Base-by-base conservation (phyloP, 2,113 vertebrate species). In the Oxyura jamaicensis region DNA sequence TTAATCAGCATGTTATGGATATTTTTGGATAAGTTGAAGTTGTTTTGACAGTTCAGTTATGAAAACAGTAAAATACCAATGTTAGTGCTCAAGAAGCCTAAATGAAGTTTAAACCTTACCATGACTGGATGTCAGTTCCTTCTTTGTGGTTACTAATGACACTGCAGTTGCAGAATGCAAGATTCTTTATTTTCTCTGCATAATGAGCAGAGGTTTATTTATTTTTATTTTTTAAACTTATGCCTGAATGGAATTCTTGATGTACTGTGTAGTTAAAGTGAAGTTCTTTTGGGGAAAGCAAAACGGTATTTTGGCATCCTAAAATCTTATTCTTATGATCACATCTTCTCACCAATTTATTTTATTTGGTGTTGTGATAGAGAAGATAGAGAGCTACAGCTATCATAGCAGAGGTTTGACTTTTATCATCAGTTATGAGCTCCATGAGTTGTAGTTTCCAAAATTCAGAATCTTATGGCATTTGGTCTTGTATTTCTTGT, bases 11-110 rank as follows among this genome's bases (percentile, higher is more conserved):
- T 52, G 31, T 77, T 80, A 94, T 65, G 44, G 79, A 17, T 73
- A 17, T 90, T 83, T 91, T 88, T 88, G 63, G 71, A 18, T 81
- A 68, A 74, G 52, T 31, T 90, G 72, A 89, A 67, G 76, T 52
- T 68, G 39, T 86, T 93, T 80, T 95, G 92, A 93, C 63, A 68
- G 58, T 89, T 97, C 46, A 44, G 72, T 74, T 93, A 82, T 36
- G 35, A 88, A 90, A 94, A 84, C 31, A n/a, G 62, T 67, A 78
- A 74, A 94, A 90, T 81, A 90, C 39, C 6, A 2, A 12, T 56
- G 46, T 88, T 90, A 42, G 44, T 95, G 78, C 52, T 88, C 76
- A 86, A 72, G 75, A 67, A 88, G 65, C 50, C 46, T 65, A 90
- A 95, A 88, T 48, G 15, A 71, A 86, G 6, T 74, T 55, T 77